A percentile compares a stretch with the other conserved stretches of the same genome.
Conservation (phyloP, 2,797 vertebrate genomes). For the Gadopsis bispinosus region DNA sequence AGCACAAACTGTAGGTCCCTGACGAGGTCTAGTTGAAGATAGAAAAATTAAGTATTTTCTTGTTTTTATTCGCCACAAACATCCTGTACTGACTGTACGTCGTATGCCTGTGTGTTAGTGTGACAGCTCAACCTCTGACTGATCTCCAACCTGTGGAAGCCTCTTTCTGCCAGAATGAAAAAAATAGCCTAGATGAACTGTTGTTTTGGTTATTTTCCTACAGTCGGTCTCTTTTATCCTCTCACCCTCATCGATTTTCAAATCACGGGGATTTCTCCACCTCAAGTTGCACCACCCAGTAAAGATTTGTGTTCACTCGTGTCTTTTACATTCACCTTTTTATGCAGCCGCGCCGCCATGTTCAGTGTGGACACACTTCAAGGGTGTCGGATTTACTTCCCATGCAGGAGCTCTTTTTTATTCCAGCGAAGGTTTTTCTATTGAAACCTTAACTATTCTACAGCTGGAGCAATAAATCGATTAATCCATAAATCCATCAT, state of each 20-base stretch:
- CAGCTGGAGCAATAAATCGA: too few relatives aligned
- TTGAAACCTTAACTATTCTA: too few relatives aligned
- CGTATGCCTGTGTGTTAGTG: background rate
- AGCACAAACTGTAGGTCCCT: background rate
- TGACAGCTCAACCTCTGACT: background rate
- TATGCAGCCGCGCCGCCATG: background rate
- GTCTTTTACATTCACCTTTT: too few relatives aligned
- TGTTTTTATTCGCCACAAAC: background rate
- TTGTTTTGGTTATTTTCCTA: background rate
- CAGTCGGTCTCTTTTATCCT: background rate
- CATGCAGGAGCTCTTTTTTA: too few relatives aligned
- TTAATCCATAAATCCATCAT: too few relatives aligned
- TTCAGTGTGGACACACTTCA: background rate
- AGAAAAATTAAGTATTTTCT: background rate
- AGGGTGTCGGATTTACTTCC: background rate
- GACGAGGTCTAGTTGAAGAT: background rate
- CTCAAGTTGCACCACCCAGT: background rate
- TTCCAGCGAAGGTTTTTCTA: too few relatives aligned
- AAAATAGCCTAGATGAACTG: background rate
- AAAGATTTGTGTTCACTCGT: background rate
- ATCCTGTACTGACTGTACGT: background rate
- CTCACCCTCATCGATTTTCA: too few relatives aligned
- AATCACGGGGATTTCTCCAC: background rate
- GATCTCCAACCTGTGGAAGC: background rate
- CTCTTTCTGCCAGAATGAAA: background rate